These are phyloP conservation scores for Microplitis manilae DNA, from an alignment of 2,888 invertebrate species.

Conservation along the genomic window DNA sequence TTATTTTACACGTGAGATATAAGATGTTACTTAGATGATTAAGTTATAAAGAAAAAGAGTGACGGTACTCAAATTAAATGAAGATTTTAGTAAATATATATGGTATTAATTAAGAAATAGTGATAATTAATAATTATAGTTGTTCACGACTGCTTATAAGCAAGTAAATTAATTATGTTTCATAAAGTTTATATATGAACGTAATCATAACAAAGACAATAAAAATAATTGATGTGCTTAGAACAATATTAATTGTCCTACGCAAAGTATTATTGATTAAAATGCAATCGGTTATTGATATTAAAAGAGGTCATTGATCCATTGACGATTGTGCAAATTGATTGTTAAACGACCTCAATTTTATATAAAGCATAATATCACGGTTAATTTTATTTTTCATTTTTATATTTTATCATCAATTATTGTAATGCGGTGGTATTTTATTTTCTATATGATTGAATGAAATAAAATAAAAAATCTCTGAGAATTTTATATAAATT, in stretches of 20 bases:
- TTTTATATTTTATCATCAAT: background rate
- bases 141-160: background rate
- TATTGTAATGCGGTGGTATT: background rate
- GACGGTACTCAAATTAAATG: background rate
- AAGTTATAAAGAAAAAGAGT: background rate
- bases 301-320: conserved; percentile 23
- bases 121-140: background rate
- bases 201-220: background rate
- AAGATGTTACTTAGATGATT: background rate
- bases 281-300: conserved; percentile 14
- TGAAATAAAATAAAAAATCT: too few relatives aligned
- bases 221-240: background rate
- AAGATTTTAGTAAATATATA: background rate
- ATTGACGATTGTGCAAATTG: conserved; percentile 26
- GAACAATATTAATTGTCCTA: background rate
- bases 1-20: background rate
- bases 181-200: background rate
- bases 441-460: too few relatives aligned
- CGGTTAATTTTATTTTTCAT: background rate
- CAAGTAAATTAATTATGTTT: background rate
- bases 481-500: too few relatives aligned
- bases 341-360: conserved; percentile 25
- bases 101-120: background rate
- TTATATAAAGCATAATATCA: background rate
- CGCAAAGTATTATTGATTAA: background rate